A percentile compares a stretch with the other conserved stretches of the same genome.
Evolutionary conservation across 2,797 vertebrate genomes (phyloP).

Genomic region (Lacerta viridis): DNA sequence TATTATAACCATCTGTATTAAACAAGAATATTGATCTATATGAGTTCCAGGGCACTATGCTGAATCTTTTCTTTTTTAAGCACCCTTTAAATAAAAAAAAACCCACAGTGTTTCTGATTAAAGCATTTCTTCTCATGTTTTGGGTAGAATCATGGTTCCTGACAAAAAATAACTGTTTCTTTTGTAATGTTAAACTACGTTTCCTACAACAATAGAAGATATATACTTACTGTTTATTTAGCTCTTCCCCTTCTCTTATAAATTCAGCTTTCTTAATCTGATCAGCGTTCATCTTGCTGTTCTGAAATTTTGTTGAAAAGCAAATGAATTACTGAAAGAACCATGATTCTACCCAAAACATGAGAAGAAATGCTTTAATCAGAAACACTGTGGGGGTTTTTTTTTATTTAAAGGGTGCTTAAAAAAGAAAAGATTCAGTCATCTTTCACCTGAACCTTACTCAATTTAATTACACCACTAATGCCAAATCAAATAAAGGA

Average conservation of each 20-base stretch:
- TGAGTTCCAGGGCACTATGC: neutral
- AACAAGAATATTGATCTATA: constrained; percentile 17
- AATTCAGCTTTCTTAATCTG: constrained; percentile 82
- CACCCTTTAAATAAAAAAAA: too few species aligned
- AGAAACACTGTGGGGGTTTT: constrained; percentile 6
- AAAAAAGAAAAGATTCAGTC: neutral
- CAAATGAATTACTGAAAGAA: constrained; percentile 62
- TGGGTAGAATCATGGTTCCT: too few species aligned
- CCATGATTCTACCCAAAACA: constrained; percentile 73
- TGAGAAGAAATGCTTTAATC: constrained; percentile 31
- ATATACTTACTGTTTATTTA: constrained; percentile 87
- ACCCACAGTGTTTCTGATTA: too few species aligned
- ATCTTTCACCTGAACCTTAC: neutral
- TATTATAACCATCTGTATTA: neutral
- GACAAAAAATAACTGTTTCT: neutral
- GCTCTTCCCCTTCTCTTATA: constrained; percentile 84
- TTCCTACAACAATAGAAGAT: neutral
- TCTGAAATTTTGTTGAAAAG: constrained; percentile 65
- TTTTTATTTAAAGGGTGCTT: neutral
- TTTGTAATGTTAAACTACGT: neutral
- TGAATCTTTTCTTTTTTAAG: too few species aligned
- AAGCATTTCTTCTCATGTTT: too few species aligned
- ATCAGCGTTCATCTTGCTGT: constrained; percentile 74
- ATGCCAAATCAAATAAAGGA: too few species aligned
- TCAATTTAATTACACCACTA: neutral